phyloP scores from a whole-genome alignment of 2,797 vertebrate species.

The Hemitrygon akajei region DNA sequence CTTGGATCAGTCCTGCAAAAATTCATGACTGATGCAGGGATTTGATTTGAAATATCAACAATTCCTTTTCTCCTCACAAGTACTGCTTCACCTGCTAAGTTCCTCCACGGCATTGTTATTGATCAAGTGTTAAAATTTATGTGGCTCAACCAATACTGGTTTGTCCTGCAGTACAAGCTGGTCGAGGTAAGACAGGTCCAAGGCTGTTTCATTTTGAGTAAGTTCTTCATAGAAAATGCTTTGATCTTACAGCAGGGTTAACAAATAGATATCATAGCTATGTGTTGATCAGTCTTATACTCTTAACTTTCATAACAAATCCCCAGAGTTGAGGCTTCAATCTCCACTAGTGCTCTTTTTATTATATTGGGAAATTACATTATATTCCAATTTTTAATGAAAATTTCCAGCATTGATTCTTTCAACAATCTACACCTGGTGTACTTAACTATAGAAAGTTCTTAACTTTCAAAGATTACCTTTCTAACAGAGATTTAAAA shows the following conservation, averaged over 20 bases:
- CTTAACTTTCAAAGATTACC: background rate
- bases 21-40: too few species aligned
- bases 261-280: background rate
- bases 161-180: background rate
- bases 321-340: background rate
- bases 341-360: background rate
- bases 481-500: background rate
- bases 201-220: background rate
- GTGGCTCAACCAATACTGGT: background rate
- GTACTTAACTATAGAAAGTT: background rate
- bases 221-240: background rate
- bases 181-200: background rate
- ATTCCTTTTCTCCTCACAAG: too few species aligned
- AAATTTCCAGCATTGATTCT: background rate
- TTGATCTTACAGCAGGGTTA: background rate
- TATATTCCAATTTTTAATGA: background rate
- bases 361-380: background rate
- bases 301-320: background rate
- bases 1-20: too few species aligned
- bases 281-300: background rate
- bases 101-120: too few species aligned
- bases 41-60: too few species aligned
- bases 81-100: too few species aligned
- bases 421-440: background rate
- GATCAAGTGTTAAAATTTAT: background rate